Conservation (phyloP, 2,113 vertebrate species). For the Maccullochella peelii region DNA sequence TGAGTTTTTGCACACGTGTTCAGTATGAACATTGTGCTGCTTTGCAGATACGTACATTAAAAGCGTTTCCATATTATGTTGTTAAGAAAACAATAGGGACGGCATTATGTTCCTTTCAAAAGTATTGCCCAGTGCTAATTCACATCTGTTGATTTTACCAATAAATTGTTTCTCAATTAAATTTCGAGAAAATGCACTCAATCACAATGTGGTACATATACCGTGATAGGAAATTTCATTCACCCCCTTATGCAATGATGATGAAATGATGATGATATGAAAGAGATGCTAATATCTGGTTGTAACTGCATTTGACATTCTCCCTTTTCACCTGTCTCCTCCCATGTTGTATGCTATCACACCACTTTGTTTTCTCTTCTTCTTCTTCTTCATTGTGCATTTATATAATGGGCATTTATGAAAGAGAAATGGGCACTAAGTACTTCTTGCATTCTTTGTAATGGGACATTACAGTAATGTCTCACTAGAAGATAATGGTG, state of each 20-base stretch:
- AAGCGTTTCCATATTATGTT: not conserved
- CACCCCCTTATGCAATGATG: too few relatives aligned
- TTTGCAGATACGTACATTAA: not conserved
- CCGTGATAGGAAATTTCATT: not conserved
- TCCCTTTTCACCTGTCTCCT: not conserved
- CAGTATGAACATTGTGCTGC: not conserved
- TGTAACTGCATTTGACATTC: too few relatives aligned
- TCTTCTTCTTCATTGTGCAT: not conserved
- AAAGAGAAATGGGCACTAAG: not conserved
- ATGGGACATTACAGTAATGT: not conserved
- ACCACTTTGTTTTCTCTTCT: not conserved
- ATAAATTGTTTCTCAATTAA: too few relatives aligned
- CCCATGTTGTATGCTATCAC: not conserved
- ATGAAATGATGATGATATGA: not conserved
- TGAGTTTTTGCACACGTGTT: not conserved
- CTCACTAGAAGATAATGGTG: not conserved
- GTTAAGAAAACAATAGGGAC: too few relatives aligned
- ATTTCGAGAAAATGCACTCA: not conserved
- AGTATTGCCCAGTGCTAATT: not conserved
- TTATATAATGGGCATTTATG: not conserved
- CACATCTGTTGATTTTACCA: not conserved
- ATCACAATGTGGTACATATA: not conserved
- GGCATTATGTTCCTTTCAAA: not conserved
- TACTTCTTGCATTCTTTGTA: not conserved
- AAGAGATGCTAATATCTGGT: not conserved